Conservation (phyloP, 1,140 invertebrate genomes). For the Pteromalus puparum region DNA sequence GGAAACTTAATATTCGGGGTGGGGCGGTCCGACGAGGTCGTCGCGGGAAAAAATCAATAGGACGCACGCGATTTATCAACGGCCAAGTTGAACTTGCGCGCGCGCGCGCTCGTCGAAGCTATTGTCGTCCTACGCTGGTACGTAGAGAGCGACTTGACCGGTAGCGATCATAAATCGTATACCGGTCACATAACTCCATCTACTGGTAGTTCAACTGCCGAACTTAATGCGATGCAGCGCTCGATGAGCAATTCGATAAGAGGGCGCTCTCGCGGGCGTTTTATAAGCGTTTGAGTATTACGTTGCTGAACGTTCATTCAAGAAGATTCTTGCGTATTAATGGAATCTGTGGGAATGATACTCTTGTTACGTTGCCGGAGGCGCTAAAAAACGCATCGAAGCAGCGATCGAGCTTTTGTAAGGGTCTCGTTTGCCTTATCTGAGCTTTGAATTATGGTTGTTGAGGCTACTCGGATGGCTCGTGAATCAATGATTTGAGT, state of each 20-base stretch:
- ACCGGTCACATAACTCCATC: neutral
- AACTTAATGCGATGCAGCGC: neutral
- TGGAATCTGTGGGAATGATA: no score
- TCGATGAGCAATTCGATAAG: neutral
- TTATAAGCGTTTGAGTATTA: neutral
- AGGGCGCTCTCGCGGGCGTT: no score
- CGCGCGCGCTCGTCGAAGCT: neutral
- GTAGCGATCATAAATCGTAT: neutral
- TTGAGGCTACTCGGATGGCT: neutral
- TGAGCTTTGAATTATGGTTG: neutral
- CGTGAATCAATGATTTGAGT: neutral
- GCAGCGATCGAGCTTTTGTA: neutral
- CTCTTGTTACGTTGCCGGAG: no score
- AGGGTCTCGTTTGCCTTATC: neutral
- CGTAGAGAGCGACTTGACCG: constrained; percentile 29
- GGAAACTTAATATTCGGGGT: neutral
- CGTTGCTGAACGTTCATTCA: neutral
- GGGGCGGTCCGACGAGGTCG: neutral
- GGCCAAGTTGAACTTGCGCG: neutral
- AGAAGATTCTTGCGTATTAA: neutral
- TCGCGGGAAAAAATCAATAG: constrained; percentile 26
- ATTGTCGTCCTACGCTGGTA: neutral
- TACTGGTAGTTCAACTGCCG: neutral
- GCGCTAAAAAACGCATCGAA: no score
- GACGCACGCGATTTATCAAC: neutral